Base-by-base conservation (phyloP, 1,140 invertebrate genomes). In the Cotesia glomerata region DNA sequence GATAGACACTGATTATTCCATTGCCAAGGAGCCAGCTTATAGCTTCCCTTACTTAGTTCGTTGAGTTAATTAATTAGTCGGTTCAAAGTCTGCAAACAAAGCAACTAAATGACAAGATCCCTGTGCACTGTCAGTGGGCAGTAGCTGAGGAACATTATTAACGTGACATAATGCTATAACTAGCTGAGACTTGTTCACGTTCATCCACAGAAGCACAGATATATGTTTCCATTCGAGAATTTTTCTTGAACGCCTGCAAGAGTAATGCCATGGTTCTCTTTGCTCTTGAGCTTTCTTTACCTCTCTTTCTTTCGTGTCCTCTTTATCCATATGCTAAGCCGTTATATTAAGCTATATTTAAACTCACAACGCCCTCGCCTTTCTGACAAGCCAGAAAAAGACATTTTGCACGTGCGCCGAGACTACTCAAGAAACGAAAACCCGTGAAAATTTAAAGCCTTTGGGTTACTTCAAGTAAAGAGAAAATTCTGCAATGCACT, bases 121-220 rank as follows among this genome's bases (percentile, higher is more conserved):
- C 39, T 16, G 36, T 45, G 39, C 11, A 45, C 39, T 45, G 16
- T 16, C 14, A 64, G 62, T 64, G 18, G 35, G 45, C 34, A 64
- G 16, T n/a, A 16, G 26, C 14, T 18, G 18, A 35, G 5, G 51
- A 45, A 45, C 39, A 45, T 54, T 67, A 67, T 52, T 67, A 67
- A 67, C 65, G 65, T 67, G 65, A 67, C 65, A 67, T 67, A 67
- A 67, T 26, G 49, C 14, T 52, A 52, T 67, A 67, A 52, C 45
- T 51, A 34, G 49, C 65, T 5, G 11, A 45, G 8, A 45, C 39
- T 45, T 45, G 11, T 36, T 18, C 13, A 26, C 26, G 26, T 26
- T 26, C 26, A 26, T 26, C 26, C 26, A 26, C 26, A 26, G 26
- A 26, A 26, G 62, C n/a, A 11, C n/a, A 34, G 13, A 26, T 49